These are phyloP conservation scores for Luperina testacea DNA, from an alignment of 2,888 invertebrate genomes.

Conservation along the genomic window DNA sequence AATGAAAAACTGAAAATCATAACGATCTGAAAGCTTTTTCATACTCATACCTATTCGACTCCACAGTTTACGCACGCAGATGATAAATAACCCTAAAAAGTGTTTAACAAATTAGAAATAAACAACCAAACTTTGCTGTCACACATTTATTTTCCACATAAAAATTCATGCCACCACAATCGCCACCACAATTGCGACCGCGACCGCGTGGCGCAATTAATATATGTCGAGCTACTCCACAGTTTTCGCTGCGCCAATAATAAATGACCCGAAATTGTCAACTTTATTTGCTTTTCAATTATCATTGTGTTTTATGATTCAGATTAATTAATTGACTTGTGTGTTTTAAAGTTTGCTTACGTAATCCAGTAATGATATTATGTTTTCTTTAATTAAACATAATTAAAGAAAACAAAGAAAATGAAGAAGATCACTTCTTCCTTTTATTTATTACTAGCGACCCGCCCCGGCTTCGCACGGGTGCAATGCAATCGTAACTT, in stretches of 20 bases:
- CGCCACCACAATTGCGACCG: constrained; percentile 54
- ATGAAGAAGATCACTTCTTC: too few species aligned
- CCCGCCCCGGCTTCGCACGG: too few species aligned
- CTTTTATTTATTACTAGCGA: too few species aligned
- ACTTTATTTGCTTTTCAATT: constrained; percentile 66
- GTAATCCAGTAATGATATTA: background rate
- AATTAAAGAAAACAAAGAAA: too few species aligned
- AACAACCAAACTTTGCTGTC: constrained; percentile 46
- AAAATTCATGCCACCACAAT: constrained; percentile 50
- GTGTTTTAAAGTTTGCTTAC: constrained; percentile 1
- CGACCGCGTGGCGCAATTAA: constrained; percentile 62
- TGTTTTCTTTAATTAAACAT: too few species aligned
- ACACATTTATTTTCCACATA: constrained; percentile 48
- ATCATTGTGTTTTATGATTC: constrained; percentile 55
- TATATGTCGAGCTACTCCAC: constrained; percentile 62
- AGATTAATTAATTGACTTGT: constrained; percentile 21
- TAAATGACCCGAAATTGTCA: constrained; percentile 61
- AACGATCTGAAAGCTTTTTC: background rate
- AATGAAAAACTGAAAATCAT: background rate
- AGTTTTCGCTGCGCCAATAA: constrained; percentile 62
- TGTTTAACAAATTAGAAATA: constrained; percentile 37
- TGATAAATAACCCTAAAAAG: background rate
- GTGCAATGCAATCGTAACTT: too few species aligned
- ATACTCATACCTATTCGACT: background rate
- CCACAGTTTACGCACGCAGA: background rate